These are phyloP conservation scores for Archips crataeganus DNA, from an alignment of 2,888 invertebrate species.

Conservation along the genomic window DNA sequence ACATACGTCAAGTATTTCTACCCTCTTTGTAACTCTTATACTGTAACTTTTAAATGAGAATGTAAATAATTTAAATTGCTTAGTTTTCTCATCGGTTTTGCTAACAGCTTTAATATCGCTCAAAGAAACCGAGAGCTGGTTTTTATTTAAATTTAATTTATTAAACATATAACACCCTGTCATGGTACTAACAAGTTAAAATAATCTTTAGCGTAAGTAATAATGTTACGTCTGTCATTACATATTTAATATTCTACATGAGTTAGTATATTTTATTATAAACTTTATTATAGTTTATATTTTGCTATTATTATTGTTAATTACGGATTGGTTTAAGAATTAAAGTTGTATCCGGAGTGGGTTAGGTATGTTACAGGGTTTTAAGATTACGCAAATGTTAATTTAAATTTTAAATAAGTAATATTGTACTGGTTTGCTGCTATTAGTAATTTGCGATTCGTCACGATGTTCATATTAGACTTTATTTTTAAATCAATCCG, in stretches of 20 bases:
- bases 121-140: constrained; percentile 37
- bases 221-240: constrained; percentile 70
- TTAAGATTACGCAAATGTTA: constrained; percentile 35
- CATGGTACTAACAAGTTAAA: constrained; percentile 64
- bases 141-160: constrained; percentile 42
- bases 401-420: constrained; percentile 20
- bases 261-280: constrained; percentile 75
- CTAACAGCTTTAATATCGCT: constrained; percentile 36
- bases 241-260: constrained; percentile 76
- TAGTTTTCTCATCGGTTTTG: constrained; percentile 28
- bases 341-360: constrained; percentile 43
- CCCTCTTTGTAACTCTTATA: constrained; percentile 10
- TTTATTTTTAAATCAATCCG: constrained; percentile 38
- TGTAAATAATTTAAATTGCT: constrained; percentile 37
- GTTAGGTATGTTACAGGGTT: constrained; percentile 39
- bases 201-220: constrained; percentile 60
- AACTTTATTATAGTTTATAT: constrained; percentile 71
- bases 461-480: constrained; percentile 2
- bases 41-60: constrained; percentile 26
- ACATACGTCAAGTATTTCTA: neutral
- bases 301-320: constrained; percentile 70
- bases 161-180: constrained; percentile 27
- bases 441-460: constrained; percentile 25
- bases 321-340: constrained; percentile 42
- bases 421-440: constrained; percentile 33